phyloP scores from a whole-genome alignment of 2,888 invertebrate genomes.

The Eustalomyia histrio region DNA sequence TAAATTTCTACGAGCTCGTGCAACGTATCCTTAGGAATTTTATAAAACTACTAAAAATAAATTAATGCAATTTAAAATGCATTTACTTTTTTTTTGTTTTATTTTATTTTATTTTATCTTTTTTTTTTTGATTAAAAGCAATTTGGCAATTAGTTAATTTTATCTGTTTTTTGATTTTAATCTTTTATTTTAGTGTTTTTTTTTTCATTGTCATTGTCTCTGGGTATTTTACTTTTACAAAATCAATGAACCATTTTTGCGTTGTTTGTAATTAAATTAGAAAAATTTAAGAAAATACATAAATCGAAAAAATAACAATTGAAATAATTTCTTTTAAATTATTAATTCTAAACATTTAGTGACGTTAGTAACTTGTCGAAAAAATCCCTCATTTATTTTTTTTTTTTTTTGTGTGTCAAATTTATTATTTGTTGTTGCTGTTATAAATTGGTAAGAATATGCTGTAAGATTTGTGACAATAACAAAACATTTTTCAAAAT shows the following conservation, averaged over 20 bases:
- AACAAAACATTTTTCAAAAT: conserved; percentile 11
- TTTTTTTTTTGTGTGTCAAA: neutral
- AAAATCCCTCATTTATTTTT: neutral
- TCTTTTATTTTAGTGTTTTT: neutral
- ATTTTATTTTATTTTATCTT: no score
- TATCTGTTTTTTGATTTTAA: conserved; percentile 9
- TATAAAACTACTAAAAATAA: conserved; percentile 54
- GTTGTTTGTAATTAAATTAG: conserved; percentile 6
- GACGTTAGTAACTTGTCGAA: conserved; percentile 17
- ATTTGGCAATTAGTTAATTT: conserved; percentile 49
- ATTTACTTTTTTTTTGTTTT: conserved; percentile 25
- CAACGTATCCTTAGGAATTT: conserved; percentile 63
- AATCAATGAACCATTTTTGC: conserved; percentile 21
- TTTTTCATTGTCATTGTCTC: conserved; percentile 16
- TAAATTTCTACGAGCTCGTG: conserved; percentile 57
- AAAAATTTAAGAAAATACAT: neutral
- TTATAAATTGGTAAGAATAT: neutral
- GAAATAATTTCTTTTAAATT: conserved; percentile 1
- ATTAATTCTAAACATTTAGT: conserved; percentile 20
- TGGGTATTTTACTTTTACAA: conserved; percentile 21
- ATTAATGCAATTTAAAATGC: conserved; percentile 10
- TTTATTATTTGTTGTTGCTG: conserved; percentile 11
- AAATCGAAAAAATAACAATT: conserved; percentile 8
- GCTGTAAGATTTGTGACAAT: neutral
- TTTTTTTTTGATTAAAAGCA: neutral